These are phyloP conservation scores for Drosophila pallidifrons DNA, from an alignment of 1,140 invertebrate genomes.

Conservation along the genomic window DNA sequence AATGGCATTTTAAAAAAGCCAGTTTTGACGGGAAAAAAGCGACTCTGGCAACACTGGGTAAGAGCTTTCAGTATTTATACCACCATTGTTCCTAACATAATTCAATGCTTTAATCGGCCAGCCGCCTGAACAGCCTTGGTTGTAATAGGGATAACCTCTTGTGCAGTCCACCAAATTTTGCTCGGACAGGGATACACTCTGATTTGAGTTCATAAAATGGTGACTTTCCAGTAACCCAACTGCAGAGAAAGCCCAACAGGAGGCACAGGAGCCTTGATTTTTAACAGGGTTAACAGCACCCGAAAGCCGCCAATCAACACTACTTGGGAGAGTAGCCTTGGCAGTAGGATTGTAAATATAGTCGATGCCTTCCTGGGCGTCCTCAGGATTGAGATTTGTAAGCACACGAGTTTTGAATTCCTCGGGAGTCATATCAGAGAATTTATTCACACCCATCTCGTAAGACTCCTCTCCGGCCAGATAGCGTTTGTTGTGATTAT, in stretches of 20 bases:
- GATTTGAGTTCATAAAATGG: neutral
- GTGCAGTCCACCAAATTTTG: constrained; percentile 19
- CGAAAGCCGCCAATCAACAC: neutral
- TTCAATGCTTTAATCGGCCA: neutral
- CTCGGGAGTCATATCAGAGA: neutral
- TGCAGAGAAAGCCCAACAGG: constrained; percentile 7
- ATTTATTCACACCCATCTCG: constrained; percentile 19
- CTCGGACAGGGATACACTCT: neutral
- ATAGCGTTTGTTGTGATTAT: neutral
- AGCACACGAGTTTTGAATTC: constrained; percentile 1
- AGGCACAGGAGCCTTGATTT: neutral
- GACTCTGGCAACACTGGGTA: no score
- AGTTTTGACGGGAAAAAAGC: no score
- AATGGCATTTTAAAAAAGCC: no score
- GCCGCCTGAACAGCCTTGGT: neutral
- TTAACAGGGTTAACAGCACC: neutral
- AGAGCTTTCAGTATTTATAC: neutral
- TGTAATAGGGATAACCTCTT: neutral
- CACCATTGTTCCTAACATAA: constrained; percentile 3
- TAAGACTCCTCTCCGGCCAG: neutral
- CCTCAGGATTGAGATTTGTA: neutral
- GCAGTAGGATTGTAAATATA: neutral
- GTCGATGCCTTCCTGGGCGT: neutral
- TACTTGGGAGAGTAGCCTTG: neutral
- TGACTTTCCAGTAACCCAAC: constrained; percentile 16